These are phyloP conservation scores for Struthidea cinerea DNA, from an alignment of 2,113 vertebrate species.

Conservation along the genomic window DNA sequence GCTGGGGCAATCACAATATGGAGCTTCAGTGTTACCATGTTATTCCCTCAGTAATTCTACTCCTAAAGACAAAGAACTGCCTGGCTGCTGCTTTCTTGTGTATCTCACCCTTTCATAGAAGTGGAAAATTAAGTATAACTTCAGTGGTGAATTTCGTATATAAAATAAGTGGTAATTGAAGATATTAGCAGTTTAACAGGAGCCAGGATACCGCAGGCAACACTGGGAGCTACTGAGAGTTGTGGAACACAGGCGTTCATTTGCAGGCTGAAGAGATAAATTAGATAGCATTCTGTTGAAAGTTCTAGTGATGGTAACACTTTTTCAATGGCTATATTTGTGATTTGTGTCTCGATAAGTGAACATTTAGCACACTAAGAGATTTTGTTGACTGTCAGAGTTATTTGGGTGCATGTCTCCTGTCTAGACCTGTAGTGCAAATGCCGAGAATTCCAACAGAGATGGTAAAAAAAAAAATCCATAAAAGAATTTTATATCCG, in stretches of 20 bases:
- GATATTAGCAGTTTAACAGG: background rate
- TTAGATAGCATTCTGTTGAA: background rate
- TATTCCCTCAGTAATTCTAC: background rate
- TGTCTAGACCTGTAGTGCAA: background rate
- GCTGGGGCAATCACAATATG: background rate
- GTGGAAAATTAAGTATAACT: background rate
- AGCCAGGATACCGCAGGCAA: background rate
- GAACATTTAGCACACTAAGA: background rate
- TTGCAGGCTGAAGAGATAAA: background rate
- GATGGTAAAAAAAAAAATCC: background rate
- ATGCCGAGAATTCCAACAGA: background rate
- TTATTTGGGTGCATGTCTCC: background rate
- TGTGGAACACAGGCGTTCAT: background rate
- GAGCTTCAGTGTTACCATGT: background rate
- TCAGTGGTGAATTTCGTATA: background rate
- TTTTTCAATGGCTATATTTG: background rate
- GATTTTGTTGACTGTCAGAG: background rate
- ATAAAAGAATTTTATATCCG: background rate
- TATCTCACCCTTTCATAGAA: background rate
- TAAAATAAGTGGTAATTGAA: background rate
- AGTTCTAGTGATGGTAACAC: background rate
- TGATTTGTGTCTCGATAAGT: background rate
- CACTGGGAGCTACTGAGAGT: background rate
- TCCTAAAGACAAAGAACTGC: background rate
- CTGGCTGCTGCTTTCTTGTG: background rate